These are phyloP conservation scores for Pygoscelis antarcticus DNA, from an alignment of 2,113 vertebrate genomes.

Conservation along the genomic window DNA sequence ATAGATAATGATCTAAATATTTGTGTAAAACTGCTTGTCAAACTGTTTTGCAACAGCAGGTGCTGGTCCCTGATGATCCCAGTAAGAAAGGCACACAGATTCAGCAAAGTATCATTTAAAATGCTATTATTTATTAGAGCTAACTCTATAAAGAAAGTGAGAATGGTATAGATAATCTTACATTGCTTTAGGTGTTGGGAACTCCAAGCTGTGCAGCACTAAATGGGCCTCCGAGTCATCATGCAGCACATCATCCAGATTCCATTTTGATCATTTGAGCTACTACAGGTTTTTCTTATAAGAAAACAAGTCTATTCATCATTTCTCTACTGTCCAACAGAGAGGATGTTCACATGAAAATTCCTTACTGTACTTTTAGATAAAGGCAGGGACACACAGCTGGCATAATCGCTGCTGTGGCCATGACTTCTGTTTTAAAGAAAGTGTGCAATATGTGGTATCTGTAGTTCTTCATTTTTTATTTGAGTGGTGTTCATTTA, in stretches of 20 bases:
- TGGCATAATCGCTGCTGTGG: neutral
- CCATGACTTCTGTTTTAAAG: neutral
- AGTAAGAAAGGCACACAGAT: neutral
- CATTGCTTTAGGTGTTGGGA: neutral
- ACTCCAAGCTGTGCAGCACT: neutral
- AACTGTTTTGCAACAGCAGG: neutral
- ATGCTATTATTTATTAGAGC: neutral
- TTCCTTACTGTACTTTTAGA: neutral
- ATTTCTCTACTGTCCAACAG: neutral
- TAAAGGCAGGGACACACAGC: neutral
- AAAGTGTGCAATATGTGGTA: neutral
- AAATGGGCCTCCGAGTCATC: neutral
- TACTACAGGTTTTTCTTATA: neutral
- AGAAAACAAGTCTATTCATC: neutral
- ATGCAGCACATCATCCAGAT: neutral
- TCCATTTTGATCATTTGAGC: neutral
- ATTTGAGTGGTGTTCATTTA: neutral
- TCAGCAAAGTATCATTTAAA: neutral
- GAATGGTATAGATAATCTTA: neutral
- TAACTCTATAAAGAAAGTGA: neutral
- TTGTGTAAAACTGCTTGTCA: neutral
- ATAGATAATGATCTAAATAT: neutral
- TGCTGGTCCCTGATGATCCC: neutral
- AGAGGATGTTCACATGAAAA: neutral
- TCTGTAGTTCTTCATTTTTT: neutral